Evolutionary conservation across 2,888 invertebrate species (phyloP).

Genomic region (Cataglyphis altisquamis): DNA sequence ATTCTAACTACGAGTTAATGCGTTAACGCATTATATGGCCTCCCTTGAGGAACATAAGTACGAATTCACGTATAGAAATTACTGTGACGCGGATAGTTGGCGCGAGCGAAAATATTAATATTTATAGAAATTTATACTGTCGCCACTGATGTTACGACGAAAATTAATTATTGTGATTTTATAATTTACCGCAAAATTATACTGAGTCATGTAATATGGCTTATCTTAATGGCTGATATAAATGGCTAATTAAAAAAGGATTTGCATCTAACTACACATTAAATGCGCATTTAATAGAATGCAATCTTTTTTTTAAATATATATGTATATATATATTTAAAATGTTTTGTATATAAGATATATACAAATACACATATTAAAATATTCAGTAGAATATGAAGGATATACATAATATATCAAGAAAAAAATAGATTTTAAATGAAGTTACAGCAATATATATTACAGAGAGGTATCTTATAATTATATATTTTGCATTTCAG

Average conservation of each 20-base stretch:
- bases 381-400: background rate
- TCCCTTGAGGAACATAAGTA: conserved; percentile 49
- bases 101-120: conserved; percentile 23
- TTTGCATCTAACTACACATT: background rate
- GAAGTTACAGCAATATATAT: background rate
- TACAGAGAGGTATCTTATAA: background rate
- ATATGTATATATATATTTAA: background rate
- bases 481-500: background rate
- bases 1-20: conserved; percentile 54
- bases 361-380: background rate
- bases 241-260: conserved; percentile 15
- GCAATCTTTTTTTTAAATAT: background rate
- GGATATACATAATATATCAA: background rate
- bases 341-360: background rate
- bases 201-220: conserved; percentile 3
- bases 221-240: background rate
- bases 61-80: conserved; percentile 41
- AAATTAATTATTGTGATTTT: conserved; percentile 31
- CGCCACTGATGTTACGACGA: background rate
- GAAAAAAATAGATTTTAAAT: background rate
- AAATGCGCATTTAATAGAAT: background rate
- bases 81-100: conserved; percentile 27
- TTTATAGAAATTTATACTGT: conserved; percentile 40
- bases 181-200: background rate
- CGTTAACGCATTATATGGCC: conserved; percentile 43